Percentiles rank a stretch among this genome's conserved stretches.
Conservation (phyloP, 2,113 vertebrate species). For the Psephotus haematonotus region DNA sequence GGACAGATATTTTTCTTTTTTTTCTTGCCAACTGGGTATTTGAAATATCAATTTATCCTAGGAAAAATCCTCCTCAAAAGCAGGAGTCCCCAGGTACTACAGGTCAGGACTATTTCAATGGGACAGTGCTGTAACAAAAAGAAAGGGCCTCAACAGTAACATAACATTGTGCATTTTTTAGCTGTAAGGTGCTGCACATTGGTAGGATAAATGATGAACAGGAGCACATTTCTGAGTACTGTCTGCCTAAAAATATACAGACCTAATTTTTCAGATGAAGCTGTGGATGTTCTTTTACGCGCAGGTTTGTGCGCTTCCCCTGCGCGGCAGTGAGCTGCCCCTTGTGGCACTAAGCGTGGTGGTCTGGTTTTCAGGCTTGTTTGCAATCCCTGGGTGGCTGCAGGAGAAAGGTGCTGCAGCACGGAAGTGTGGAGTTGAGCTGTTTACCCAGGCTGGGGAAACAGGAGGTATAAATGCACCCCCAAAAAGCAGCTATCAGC, state of each 20-base stretch:
- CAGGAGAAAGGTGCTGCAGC: neutral
- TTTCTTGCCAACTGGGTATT: conserved; percentile 17
- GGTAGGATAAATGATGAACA: neutral
- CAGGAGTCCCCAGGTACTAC: neutral
- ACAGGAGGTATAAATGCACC: neutral
- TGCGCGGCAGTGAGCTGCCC: accelerated
- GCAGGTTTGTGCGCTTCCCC: neutral
- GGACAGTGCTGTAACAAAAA: neutral
- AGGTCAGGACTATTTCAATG: neutral
- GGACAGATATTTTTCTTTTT: conserved; percentile 31
- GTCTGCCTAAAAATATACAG: neutral
- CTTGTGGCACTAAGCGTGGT: accelerated
- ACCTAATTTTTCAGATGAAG: neutral
- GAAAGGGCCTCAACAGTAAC: neutral
- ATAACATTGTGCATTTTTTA: neutral
- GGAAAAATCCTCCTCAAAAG: conserved; percentile 40
- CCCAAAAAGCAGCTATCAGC: neutral
- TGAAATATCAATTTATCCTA: conserved; percentile 23
- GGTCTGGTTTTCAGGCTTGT: neutral
- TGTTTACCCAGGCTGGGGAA: neutral
- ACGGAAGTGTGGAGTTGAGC: accelerated
- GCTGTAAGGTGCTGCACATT: neutral
- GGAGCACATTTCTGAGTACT: neutral
- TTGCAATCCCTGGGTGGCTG: neutral
- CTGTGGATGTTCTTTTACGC: neutral